Conservation (phyloP, 2,888 invertebrate species). For the Drosophila austrosaltans region DNA sequence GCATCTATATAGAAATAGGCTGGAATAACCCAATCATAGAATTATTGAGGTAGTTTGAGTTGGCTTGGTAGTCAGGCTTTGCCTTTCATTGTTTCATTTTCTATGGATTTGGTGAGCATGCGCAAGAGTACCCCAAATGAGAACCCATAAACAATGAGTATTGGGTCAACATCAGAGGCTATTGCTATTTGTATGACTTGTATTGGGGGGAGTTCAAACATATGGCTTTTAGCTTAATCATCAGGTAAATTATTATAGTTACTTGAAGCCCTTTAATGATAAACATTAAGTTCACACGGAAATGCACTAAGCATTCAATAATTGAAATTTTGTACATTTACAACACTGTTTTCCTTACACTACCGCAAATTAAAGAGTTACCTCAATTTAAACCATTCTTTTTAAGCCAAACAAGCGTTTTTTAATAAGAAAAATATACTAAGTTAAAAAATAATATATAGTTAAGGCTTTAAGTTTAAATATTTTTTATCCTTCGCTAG, state of each 20-base stretch:
- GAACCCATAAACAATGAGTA: constrained; percentile 31
- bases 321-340: background rate
- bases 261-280: background rate
- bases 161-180: constrained; percentile 39
- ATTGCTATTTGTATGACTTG: too few relatives aligned
- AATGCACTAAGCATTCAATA: background rate
- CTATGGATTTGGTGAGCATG: constrained; percentile 38
- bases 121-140: constrained; percentile 2
- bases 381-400: too few relatives aligned
- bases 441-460: too few relatives aligned
- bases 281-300: background rate
- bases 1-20: background rate
- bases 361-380: too few relatives aligned
- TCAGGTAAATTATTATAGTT: constrained; percentile 13
- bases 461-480: too few relatives aligned
- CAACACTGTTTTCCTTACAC: too few relatives aligned
- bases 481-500: too few relatives aligned
- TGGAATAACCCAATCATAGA: constrained; percentile 58
- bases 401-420: too few relatives aligned
- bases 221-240: constrained; percentile 33
- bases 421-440: too few relatives aligned
- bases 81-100: background rate
- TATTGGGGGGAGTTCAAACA: constrained; percentile 4
- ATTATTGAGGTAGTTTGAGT: constrained; percentile 66
- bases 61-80: constrained; percentile 16